These are phyloP conservation scores for Leptopilina drosophilae DNA, from an alignment of 2,888 invertebrate species.

Conservation along the genomic window DNA sequence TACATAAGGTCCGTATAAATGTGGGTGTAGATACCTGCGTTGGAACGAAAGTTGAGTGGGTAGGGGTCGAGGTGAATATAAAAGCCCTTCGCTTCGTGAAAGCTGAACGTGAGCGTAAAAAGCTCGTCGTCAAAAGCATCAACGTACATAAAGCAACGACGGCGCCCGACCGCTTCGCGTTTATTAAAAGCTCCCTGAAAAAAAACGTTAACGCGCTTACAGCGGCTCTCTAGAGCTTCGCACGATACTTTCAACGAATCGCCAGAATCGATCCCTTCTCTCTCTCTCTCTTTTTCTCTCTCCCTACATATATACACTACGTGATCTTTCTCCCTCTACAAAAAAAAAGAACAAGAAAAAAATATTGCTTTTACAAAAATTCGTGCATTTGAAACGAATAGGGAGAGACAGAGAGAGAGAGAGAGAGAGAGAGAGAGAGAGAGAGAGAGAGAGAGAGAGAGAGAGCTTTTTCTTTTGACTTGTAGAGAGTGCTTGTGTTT, in stretches of 20 bases:
- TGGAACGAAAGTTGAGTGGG: constrained; percentile 9
- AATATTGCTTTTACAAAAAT: constrained; percentile 25
- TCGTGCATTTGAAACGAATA: constrained; percentile 10
- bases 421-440: too few species aligned
- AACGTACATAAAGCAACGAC: constrained; percentile 46
- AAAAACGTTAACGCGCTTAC: constrained; percentile 62
- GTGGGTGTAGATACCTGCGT: constrained; percentile 5
- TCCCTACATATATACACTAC: not conserved
- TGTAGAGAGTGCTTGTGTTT: constrained; percentile 3
- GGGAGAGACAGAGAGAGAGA: not conserved
- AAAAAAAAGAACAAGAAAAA: not conserved
- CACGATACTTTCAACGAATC: constrained; percentile 34
- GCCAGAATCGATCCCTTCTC: constrained; percentile 15
- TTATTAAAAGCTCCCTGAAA: constrained; percentile 66
- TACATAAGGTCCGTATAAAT: not conserved
- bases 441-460: not conserved
- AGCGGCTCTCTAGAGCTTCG: constrained; percentile 22
- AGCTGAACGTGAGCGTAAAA: constrained; percentile 46
- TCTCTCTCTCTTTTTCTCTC: not conserved
- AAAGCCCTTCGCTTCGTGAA: constrained; percentile 62
- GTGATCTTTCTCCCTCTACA: not conserved
- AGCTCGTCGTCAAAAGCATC: constrained; percentile 50
- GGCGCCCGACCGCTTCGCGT: constrained; percentile 58
- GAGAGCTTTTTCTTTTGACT: constrained; percentile 26
- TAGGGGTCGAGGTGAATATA: constrained; percentile 63